Evolutionary conservation across 2,797 vertebrate genomes (phyloP), one percentile per base, ranked within the genome.

Genomic region (Rhinichthys osculus): DNA sequence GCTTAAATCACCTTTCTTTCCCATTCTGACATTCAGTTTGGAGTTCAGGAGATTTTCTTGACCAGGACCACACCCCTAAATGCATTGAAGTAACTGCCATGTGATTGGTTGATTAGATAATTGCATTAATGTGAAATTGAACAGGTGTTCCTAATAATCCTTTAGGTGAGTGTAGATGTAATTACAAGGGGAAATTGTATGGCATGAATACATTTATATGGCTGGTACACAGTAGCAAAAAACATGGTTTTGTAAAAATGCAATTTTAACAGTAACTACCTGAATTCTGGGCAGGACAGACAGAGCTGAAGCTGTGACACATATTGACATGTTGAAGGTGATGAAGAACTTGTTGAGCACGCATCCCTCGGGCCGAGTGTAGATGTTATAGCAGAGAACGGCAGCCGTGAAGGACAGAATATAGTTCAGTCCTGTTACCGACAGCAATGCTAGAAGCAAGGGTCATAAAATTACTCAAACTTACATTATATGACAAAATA

Each of bases 261-360:
- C 23, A 67, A 23, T 2, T 19, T 17, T 10, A n/a, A 62, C 33
- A 13, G 27, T 19, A 57, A 88, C 85, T 95, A 99, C 98, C 97
- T 98, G 98, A 42, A 99, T 95, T 96, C 96, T 98, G 7, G 92
- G 93, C 87, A 95, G 93, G 59, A 99, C 87, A 7, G 98, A 99
- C 84, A 96, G 23, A 21, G 96, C 7, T 23, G 98, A 99, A 59
- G 95, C 95, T 42, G 76, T 88, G 38, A 97, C 2, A 85, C 97
- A 99, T 64, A 97, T 88, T 54, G 97, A 73, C 92, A 96, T 88
- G 89, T 98, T 99, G 88, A 98, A 92, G 89, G 93, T 96, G 91
- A 99, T 97, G 94, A 99, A 98, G 93, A 96, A 95, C 91, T 97
- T 98, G 94, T 98, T 99, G 91, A 97, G 93, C 38, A 87, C 69